Evolutionary conservation across 2,888 invertebrate genomes (phyloP), one percentile per base, ranked within the genome.

Genomic region (Xanthia icteritia): DNA sequence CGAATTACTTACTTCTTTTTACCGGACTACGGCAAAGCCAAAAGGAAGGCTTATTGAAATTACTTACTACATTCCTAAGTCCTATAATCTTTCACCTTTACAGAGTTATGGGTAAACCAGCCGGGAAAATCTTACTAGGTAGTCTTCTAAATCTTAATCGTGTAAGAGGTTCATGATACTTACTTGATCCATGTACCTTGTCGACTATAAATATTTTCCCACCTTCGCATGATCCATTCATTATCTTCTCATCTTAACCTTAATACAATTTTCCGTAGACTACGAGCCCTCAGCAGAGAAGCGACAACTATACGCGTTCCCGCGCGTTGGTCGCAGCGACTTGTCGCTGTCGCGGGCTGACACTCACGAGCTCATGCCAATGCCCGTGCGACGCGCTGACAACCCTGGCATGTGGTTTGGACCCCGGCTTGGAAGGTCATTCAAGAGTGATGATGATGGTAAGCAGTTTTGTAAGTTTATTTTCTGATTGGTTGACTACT

Each of bases 381-480:
- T 87, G 79, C 85, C 88, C 5, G 76, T 85, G 60, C 85, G 91
- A 15, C 91, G 91, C 51, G 83, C 85, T 0, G 93, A 94, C 56
- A 87, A 76, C 60, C 89, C 91, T 0, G 95, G 94, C n/a, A 97
- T 98, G 94, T 98, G 98, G 98, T 98, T 98, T 87, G 98, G 98
- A 58, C 97, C 97, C 0, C 94, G 98, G 64, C 94, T 98, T 42
- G 98, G 97, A 76, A 95, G 97, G 81, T 92, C 95, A 0, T 95
- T 94, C 81, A 96, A 95, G 88, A 93, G 85, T 58, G 92, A 92
- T 48, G 93, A 94, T 15, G 94, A 94, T 78, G 94, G 96, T 95
- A 90, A 88, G 76, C 15, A 27, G 15, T 27, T 58, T 27, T 56
- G 5, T n/a, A 15, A 27, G n/a, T 56, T 56, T 13, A 56, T 56